Evolutionary conservation across 1,140 invertebrate genomes (phyloP).

Genomic region (Diachasmimorpha longicaudata): DNA sequence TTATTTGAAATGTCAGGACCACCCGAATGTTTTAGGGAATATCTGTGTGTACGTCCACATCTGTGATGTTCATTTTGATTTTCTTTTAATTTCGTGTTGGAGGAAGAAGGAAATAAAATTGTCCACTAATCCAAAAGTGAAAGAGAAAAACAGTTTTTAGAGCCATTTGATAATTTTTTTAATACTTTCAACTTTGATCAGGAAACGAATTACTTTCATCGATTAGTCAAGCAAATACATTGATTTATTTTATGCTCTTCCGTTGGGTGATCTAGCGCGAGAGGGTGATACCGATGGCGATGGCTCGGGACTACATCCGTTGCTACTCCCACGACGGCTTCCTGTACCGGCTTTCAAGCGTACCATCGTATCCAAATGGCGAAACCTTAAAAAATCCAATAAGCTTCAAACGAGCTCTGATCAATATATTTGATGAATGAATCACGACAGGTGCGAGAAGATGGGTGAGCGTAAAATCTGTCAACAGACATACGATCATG

Average conservation of each 20-base stretch:
- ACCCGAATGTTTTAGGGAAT: too few species aligned
- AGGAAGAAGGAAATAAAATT: too few species aligned
- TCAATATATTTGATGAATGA: neutral
- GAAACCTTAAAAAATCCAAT: slow-evolving; percentile 67
- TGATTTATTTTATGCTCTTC: slow-evolving; percentile 42
- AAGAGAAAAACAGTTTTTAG: too few species aligned
- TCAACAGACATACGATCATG: too few species aligned
- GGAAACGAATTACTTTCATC: slow-evolving; percentile 1
- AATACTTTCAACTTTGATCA: slow-evolving; percentile 12
- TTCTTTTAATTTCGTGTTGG: too few species aligned
- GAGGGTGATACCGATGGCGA: slow-evolving; percentile 71
- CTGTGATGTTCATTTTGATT: too few species aligned
- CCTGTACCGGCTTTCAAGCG: slow-evolving; percentile 68
- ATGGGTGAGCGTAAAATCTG: too few species aligned
- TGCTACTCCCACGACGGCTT: slow-evolving; percentile 57
- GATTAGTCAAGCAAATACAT: neutral
- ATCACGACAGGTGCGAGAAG: too few species aligned
- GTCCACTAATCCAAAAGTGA: too few species aligned
- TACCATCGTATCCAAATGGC: slow-evolving; percentile 81
- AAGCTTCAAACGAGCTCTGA: neutral
- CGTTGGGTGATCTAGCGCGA: slow-evolving; percentile 53
- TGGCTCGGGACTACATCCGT: slow-evolving; percentile 58
- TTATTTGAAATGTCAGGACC: too few species aligned
- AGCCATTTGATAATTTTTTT: neutral
- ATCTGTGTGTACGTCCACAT: too few species aligned